Percentiles rank a stretch among this genome's conserved stretches.
Conservation (phyloP, 2,113 vertebrate genomes). For the Dryoscopus gambensis region DNA sequence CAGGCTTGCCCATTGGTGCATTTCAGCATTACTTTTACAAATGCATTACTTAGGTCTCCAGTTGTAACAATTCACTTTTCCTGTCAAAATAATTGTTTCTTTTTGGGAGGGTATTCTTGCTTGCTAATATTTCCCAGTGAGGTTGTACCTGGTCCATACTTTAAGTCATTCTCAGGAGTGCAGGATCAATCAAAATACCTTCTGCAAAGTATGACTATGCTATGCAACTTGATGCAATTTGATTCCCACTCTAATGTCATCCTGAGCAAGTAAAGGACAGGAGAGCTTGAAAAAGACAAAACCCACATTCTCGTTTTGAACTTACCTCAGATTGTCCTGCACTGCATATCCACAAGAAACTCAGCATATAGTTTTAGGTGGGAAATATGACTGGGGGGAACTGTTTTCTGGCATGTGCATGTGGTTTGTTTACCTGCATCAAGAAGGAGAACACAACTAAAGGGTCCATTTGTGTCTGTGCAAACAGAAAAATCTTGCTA, state of each 20-base stretch:
- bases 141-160: background rate
- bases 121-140: background rate
- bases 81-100: background rate
- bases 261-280: background rate
- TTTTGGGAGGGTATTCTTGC: background rate
- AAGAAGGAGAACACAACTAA: background rate
- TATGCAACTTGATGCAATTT: background rate
- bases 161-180: background rate
- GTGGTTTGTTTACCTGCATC: background rate
- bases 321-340: background rate
- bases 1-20: background rate
- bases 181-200: background rate
- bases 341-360: background rate
- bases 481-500: background rate
- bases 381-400: accelerated
- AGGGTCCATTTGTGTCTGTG: background rate
- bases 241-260: background rate
- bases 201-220: background rate
- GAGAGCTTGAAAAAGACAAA: background rate
- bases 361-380: background rate
- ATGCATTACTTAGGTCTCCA: background rate
- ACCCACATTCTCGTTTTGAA: background rate
- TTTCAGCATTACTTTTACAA: background rate
- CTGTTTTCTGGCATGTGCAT: background rate
- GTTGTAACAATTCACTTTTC: background rate